These are phyloP conservation scores for Halocaridina rubra DNA, from an alignment of 2,888 invertebrate species.

Conservation along the genomic window DNA sequence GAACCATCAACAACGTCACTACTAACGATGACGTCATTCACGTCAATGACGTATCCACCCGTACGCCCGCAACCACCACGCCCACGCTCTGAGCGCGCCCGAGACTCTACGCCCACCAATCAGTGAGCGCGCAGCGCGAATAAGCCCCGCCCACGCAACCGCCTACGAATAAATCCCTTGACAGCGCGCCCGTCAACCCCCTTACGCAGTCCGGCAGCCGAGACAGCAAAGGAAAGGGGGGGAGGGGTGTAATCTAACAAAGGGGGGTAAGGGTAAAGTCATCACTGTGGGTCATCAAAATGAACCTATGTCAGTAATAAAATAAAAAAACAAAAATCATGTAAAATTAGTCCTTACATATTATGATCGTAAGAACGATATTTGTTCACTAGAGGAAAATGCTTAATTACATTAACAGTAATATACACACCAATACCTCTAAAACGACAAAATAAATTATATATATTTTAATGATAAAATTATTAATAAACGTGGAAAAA, in stretches of 20 bases:
- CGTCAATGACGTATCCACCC: slow-evolving; percentile 46
- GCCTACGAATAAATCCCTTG: slow-evolving; percentile 27
- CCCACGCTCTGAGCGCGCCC: slow-evolving; percentile 44
- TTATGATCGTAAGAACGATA: too few species aligned
- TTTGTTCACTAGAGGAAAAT: too few species aligned
- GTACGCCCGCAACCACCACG: slow-evolving; percentile 58
- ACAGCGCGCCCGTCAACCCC: slow-evolving; percentile 3
- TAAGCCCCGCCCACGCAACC: slow-evolving; percentile 55
- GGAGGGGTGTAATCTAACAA: slow-evolving; percentile 16
- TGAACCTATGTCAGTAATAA: slow-evolving; percentile 48
- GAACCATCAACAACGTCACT: slow-evolving; percentile 39
- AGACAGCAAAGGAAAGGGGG: slow-evolving; percentile 26
- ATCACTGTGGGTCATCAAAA: slow-evolving; percentile 41
- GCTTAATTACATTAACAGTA: too few species aligned
- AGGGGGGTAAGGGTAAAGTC: slow-evolving; percentile 21
- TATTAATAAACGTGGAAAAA: too few species aligned
- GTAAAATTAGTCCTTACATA: not conserved
- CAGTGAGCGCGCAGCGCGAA: slow-evolving; percentile 34
- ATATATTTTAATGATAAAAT: too few species aligned
- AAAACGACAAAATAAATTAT: too few species aligned
- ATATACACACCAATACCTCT: too few species aligned
- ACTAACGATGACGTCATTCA: slow-evolving; percentile 36
- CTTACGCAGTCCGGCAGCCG: slow-evolving; percentile 20
- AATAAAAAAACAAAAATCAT: not conserved
- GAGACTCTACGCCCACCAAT: slow-evolving; percentile 50